A percentile compares a stretch with the other conserved stretches of the same genome.
phyloP scores from a whole-genome alignment of 2,797 vertebrate species.

The Petrocephalus sullivani region DNA sequence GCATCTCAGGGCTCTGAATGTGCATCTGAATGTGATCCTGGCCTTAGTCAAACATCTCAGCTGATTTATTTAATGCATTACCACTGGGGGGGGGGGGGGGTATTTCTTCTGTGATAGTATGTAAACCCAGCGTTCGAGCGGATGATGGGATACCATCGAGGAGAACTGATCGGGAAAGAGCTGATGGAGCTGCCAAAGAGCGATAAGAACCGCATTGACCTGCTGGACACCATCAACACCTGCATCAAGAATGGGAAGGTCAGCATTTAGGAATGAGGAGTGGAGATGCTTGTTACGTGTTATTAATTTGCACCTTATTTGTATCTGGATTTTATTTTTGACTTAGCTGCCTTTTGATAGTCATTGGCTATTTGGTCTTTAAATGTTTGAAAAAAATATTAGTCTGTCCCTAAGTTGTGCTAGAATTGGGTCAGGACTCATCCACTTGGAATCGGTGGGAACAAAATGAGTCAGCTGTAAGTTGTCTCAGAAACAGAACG shows the following conservation, averaged over 20 bases:
- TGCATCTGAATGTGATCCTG: not conserved
- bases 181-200: constrained; percentile 82
- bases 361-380: not conserved
- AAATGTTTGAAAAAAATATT: not conserved
- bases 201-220: constrained; percentile 79
- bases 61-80: not conserved
- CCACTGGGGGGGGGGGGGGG: too few relatives aligned
- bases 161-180: constrained; percentile 86
- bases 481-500: not conserved
- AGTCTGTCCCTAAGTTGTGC: not conserved
- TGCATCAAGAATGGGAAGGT: constrained; percentile 93
- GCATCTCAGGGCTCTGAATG: not conserved
- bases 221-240: constrained; percentile 85
- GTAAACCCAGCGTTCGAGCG: constrained; percentile 89
- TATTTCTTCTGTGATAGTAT: constrained; percentile 63
- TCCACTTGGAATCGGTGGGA: not conserved
- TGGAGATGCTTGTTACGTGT: not conserved
- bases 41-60: not conserved
- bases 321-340: not conserved
- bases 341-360: not conserved
- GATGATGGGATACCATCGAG: constrained; percentile 90
- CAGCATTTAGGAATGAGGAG: constrained; percentile 24
- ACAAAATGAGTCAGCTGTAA: not conserved
- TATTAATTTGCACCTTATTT: not conserved
- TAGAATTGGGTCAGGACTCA: not conserved